phyloP scores from a whole-genome alignment of 1,140 invertebrate species.

The Pseudomyrmex sp. region DNA sequence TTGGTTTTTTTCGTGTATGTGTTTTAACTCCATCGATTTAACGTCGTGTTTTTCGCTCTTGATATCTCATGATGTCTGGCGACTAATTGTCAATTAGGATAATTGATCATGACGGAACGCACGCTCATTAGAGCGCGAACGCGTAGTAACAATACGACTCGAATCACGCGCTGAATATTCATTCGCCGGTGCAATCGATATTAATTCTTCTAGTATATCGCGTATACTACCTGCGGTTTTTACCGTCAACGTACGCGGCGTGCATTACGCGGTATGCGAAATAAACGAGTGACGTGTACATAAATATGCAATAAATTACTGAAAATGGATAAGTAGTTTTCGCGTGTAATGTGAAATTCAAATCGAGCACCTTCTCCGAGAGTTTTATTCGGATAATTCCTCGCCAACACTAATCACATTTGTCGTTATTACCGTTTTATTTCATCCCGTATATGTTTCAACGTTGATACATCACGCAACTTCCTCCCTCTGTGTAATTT shows the following conservation, averaged over 20 bases:
- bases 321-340: conserved; percentile 22
- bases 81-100: conserved; percentile 60
- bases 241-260: conserved; percentile 9
- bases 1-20: too few species aligned
- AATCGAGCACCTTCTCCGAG: neutral
- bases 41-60: conserved; percentile 11
- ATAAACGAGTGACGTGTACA: conserved; percentile 30
- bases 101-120: conserved; percentile 48
- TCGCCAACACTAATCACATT: neutral
- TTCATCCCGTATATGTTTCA: too few species aligned
- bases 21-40: conserved; percentile 27
- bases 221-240: conserved; percentile 25
- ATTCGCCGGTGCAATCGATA: conserved; percentile 43
- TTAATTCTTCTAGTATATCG: conserved; percentile 46
- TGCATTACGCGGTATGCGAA: conserved; percentile 8
- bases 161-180: conserved; percentile 66
- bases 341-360: conserved; percentile 29
- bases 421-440: neutral
- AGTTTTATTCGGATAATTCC: neutral
- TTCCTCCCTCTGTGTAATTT: too few species aligned
- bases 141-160: conserved; percentile 39
- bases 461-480: too few species aligned
- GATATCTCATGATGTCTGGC: conserved; percentile 6
- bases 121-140: conserved; percentile 40
- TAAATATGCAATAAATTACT: conserved; percentile 44